Conservation (phyloP, 2,113 vertebrate genomes). For the Pica pica region DNA sequence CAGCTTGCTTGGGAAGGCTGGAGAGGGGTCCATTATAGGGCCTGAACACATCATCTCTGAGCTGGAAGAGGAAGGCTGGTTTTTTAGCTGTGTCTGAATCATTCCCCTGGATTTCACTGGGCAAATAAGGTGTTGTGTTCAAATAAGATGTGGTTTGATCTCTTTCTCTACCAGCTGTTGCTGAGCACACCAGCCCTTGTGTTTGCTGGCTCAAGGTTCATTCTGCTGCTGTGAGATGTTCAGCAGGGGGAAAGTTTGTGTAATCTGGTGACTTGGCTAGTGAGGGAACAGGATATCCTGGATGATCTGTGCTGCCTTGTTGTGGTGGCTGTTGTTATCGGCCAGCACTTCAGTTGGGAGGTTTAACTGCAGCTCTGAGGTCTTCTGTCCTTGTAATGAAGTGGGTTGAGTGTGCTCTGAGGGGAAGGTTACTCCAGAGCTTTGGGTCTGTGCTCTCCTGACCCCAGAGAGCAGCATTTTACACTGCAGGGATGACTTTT, state of each 20-base stretch:
- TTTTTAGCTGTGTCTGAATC: background rate
- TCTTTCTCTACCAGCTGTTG: background rate
- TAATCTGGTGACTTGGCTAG: constrained; percentile 32
- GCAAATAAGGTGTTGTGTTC: background rate
- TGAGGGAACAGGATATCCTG: constrained; percentile 65
- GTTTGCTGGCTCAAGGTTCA: constrained; percentile 40
- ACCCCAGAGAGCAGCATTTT: background rate
- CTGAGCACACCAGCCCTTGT: background rate
- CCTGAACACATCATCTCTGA: background rate
- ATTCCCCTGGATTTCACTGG: background rate
- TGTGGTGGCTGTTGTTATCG: background rate
- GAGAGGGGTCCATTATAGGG: background rate
- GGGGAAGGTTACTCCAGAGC: background rate
- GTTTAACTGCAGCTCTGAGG: background rate
- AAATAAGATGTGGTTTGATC: background rate
- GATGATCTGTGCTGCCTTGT: background rate
- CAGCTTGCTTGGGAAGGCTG: background rate
- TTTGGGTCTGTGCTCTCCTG: background rate
- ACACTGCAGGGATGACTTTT: background rate
- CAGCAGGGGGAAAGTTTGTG: constrained; percentile 34
- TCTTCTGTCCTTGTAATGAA: background rate
- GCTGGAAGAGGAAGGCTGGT: background rate
- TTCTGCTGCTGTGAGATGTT: background rate
- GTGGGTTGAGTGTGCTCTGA: background rate
- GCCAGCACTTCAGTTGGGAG: background rate